Percentiles rank a stretch among this genome's conserved stretches.
Evolutionary conservation across 2,113 vertebrate genomes (phyloP).

Genomic region (Myocastor coypus): DNA sequence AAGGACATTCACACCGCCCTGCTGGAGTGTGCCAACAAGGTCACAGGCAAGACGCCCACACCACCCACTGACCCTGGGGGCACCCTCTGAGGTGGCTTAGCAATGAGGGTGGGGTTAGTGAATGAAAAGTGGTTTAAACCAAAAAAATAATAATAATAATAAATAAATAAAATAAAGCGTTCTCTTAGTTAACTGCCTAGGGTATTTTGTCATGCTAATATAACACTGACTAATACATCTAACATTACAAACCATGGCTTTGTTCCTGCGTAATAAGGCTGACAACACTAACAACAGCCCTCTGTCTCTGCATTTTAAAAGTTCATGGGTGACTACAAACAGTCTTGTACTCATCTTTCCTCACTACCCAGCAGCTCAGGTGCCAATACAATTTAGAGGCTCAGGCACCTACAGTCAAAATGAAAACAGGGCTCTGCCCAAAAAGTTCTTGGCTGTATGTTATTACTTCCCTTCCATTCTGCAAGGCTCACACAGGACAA

Average conservation of each 20-base stretch:
- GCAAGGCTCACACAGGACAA: not conserved
- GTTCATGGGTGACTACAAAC: fast-evolving
- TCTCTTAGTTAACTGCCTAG: not conserved
- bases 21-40: too few species aligned
- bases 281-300: fast-evolving
- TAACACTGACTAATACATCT: not conserved
- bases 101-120: too few species aligned
- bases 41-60: too few species aligned
- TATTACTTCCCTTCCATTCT: not conserved
- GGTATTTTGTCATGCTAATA: not conserved
- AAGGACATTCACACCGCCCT: too few species aligned
- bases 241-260: not conserved
- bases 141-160: too few species aligned
- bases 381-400: not conserved
- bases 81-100: too few species aligned
- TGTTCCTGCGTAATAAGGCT: not conserved
- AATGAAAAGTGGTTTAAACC: too few species aligned
- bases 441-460: fast-evolving
- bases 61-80: too few species aligned
- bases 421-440: not conserved
- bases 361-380: not conserved
- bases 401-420: not conserved
- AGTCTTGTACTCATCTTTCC: not conserved
- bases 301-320: not conserved
- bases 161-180: too few species aligned